A percentile compares a stretch with the other conserved stretches of the same genome.
Conservation (phyloP, 1,140 invertebrate species). For the Aphelinus certus region DNA sequence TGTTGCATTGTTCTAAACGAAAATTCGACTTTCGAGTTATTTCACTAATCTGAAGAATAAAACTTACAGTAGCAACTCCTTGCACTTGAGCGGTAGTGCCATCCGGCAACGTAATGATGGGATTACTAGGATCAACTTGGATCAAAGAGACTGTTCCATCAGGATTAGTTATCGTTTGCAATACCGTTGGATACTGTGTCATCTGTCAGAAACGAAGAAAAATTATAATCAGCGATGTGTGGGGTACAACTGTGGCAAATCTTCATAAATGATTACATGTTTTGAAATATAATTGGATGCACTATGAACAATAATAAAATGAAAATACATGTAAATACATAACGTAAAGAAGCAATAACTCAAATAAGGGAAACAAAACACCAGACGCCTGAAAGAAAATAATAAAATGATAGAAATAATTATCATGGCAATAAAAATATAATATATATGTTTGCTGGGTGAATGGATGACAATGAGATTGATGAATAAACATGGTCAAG, state of each 20-base stretch:
- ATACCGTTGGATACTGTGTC: slow-evolving; percentile 85
- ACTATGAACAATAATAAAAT: slow-evolving; percentile 39
- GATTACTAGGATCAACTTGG: slow-evolving; percentile 93
- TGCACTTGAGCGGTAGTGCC: slow-evolving; percentile 95
- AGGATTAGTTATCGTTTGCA: slow-evolving; percentile 95
- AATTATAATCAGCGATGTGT: no score
- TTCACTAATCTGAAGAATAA: slow-evolving; percentile 5
- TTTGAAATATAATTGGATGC: slow-evolving; percentile 7
- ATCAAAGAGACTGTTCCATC: slow-evolving; percentile 97
- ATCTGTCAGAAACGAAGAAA: slow-evolving; percentile 58
- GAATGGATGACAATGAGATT: not conserved
- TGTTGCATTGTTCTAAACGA: not conserved
- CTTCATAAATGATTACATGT: no score
- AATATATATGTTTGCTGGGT: not conserved
- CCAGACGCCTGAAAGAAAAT: slow-evolving; percentile 50
- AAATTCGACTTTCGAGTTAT: not conserved
- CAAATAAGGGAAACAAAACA: slow-evolving; percentile 66
- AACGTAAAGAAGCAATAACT: slow-evolving; percentile 44
- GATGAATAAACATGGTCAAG: slow-evolving; percentile 38
- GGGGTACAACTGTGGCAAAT: no score
- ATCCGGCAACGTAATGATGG: slow-evolving; percentile 94
- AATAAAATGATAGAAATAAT: slow-evolving; percentile 16
- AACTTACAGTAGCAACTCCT: slow-evolving; percentile 83
- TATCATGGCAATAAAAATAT: not conserved
- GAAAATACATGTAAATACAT: slow-evolving; percentile 32